These are phyloP conservation scores for Drosophila ironensis DNA, from an alignment of 1,140 invertebrate genomes.

Conservation along the genomic window DNA sequence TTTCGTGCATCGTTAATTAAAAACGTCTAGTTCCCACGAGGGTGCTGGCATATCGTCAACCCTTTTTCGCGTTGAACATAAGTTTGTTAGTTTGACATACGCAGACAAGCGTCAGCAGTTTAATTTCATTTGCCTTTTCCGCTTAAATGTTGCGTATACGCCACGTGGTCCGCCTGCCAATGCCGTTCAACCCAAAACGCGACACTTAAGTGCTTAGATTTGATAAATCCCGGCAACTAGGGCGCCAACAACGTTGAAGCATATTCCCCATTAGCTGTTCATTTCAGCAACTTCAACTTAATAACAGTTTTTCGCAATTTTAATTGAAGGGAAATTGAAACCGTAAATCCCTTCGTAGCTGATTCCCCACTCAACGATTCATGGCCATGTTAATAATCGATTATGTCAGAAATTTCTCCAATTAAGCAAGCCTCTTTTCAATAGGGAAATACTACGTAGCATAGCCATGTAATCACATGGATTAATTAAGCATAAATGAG, in stretches of 20 bases:
- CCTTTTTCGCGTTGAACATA: constrained; percentile 10
- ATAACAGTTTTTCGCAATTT: too few species aligned
- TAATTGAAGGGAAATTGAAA: too few species aligned
- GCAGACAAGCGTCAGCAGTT: constrained; percentile 22
- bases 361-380: background rate
- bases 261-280: too few species aligned
- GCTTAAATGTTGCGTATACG: constrained; percentile 55
- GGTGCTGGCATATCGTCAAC: constrained; percentile 4
- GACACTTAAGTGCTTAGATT: background rate
- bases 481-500: constrained; percentile 39
- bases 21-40: constrained; percentile 11
- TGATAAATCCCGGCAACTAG: too few species aligned
- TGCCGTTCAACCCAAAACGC: background rate
- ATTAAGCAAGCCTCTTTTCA: constrained; percentile 1
- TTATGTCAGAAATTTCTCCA: background rate
- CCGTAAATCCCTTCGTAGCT: too few species aligned
- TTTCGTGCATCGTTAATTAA: constrained; percentile 74
- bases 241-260: too few species aligned
- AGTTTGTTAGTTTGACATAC: constrained; percentile 61
- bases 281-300: too few species aligned
- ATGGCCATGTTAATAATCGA: background rate
- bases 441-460: background rate
- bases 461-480: constrained; percentile 11
- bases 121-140: constrained; percentile 52
- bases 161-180: constrained; percentile 5